Conservation (phyloP, 2,113 vertebrate genomes). For the Prunella himalayana region DNA sequence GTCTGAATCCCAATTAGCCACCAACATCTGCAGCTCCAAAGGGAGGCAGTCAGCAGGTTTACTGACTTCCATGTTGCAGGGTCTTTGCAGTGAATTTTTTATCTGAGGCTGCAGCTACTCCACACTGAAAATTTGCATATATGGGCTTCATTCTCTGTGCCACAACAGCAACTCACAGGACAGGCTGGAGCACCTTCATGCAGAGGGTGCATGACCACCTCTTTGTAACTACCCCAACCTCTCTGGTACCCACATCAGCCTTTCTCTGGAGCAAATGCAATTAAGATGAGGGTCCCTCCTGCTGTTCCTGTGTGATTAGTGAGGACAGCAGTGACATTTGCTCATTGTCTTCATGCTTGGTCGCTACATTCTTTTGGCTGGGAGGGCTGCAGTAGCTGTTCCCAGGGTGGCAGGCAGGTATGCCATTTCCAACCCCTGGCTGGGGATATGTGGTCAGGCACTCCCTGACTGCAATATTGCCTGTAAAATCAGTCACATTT, state of each 20-base stretch:
- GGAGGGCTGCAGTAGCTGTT: neutral
- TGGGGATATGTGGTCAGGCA: neutral
- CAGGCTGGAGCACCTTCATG: neutral
- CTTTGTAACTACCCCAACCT: fast-evolving
- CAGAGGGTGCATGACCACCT: neutral
- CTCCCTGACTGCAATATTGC: neutral
- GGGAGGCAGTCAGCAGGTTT: neutral
- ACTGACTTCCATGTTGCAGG: neutral
- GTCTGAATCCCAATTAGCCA: neutral
- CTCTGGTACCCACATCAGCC: neutral
- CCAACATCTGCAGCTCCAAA: neutral
- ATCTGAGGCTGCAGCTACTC: neutral
- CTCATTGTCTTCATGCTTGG: conserved; percentile 14
- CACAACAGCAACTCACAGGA: neutral
- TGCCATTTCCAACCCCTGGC: neutral
- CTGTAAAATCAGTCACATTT: neutral
- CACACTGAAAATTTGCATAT: neutral
- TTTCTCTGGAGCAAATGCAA: neutral
- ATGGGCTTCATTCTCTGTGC: neutral
- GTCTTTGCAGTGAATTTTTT: neutral
- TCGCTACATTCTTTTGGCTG: conserved; percentile 6
- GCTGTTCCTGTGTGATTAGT: conserved; percentile 35
- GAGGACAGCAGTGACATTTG: neutral
- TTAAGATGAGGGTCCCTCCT: conserved; percentile 13
- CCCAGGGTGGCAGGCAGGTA: conserved; percentile 17